Percentiles rank a stretch among this genome's conserved stretches.
These are phyloP conservation scores for Labeo calbasu DNA, from an alignment of 2,797 vertebrate species.

Conservation along the genomic window DNA sequence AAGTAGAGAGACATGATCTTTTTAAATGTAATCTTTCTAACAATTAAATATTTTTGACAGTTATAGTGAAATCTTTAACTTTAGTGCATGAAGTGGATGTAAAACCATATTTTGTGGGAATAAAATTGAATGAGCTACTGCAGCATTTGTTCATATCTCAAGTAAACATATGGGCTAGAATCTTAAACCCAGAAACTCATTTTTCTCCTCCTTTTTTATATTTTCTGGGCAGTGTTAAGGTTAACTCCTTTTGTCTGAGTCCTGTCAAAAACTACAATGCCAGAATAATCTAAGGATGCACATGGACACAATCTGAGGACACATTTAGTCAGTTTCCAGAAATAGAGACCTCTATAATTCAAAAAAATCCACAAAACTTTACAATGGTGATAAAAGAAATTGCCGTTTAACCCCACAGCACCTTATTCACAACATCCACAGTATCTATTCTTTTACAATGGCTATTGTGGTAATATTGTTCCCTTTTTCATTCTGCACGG, in stretches of 20 bases:
- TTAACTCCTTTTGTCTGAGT: not conserved
- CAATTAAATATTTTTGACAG: too few relatives aligned
- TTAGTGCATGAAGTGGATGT: not conserved
- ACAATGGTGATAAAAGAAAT: not conserved
- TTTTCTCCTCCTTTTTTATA: not conserved
- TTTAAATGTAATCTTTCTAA: not conserved
- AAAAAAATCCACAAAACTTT: not conserved
- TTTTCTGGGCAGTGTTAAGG: not conserved
- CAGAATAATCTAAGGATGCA: not conserved
- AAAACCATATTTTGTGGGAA: not conserved
- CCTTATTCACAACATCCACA: not conserved
- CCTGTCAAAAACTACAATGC: not conserved
- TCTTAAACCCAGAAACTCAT: not conserved
- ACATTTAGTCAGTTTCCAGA: not conserved
- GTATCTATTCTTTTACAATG: conserved; percentile 5
- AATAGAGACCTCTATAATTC: not conserved
- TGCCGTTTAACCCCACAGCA: not conserved
- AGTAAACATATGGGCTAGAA: not conserved
- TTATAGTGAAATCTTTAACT: not conserved
- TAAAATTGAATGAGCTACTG: not conserved
- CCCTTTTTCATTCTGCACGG: conserved; percentile 6
- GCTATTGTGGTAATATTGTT: not conserved
- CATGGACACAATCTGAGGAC: not conserved
- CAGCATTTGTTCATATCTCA: not conserved
- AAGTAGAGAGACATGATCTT: not conserved